Percentiles rank a stretch among this genome's conserved stretches.
These are phyloP conservation scores for Macroglossus sobrinus DNA, from an alignment of 2,113 vertebrate species.

Conservation along the genomic window DNA sequence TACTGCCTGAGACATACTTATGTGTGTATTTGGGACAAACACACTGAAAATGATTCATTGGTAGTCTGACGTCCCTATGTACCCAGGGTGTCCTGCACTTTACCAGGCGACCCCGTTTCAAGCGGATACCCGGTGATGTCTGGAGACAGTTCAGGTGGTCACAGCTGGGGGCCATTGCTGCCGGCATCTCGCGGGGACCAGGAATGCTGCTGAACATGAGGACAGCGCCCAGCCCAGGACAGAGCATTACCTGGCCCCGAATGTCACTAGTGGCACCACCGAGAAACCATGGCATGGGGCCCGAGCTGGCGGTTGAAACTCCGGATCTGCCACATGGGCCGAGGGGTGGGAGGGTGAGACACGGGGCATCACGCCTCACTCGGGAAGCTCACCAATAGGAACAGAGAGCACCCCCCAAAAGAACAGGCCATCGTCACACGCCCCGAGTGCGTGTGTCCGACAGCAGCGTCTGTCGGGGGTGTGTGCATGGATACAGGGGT, in stretches of 20 bases:
- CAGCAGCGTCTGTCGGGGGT: slow-evolving; percentile 59
- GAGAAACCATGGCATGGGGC: neutral
- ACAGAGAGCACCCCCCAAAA: neutral
- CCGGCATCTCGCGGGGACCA: neutral
- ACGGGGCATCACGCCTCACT: neutral
- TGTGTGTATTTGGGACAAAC: neutral
- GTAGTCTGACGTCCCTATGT: neutral
- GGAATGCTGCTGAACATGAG: neutral
- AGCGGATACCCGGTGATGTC: rapidly evolving
- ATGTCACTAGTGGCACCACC: rapidly evolving
- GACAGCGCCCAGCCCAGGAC: neutral
- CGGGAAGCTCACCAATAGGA: rapidly evolving
- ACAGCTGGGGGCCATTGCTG: rapidly evolving
- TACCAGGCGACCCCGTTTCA: neutral
- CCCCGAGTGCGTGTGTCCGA: neutral
- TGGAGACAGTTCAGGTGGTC: neutral
- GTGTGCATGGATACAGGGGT: slow-evolving; percentile 43
- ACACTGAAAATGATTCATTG: neutral
- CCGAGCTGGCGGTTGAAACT: neutral
- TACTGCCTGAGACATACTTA: neutral
- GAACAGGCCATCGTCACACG: neutral
- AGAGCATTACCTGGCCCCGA: neutral
- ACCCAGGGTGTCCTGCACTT: neutral
- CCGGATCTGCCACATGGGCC: rapidly evolving
- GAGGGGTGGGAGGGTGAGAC: neutral